Percentiles rank a stretch among this genome's conserved stretches.
Conservation (phyloP, 2,888 invertebrate species). For the Hemaris fuciformis region DNA sequence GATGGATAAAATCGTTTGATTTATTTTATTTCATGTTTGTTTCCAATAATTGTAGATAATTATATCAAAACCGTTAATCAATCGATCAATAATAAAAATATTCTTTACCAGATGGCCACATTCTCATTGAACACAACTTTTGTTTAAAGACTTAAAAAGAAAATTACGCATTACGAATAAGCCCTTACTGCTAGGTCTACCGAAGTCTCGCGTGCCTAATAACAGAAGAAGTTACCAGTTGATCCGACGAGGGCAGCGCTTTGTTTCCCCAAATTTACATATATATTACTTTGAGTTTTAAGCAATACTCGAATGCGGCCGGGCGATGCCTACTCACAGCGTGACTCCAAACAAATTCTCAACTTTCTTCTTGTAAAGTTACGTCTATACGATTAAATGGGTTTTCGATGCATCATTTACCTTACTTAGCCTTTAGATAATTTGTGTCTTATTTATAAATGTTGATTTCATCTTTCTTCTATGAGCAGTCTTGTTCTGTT, state of each 20-base stretch:
- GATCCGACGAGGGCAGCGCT: conserved; percentile 36
- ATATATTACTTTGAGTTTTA: conserved; percentile 62
- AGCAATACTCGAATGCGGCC: conserved; percentile 46
- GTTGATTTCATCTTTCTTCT: background rate
- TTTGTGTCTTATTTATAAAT: background rate
- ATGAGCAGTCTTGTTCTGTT: too few relatives aligned
- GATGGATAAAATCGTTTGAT: too few relatives aligned
- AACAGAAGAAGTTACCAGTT: conserved; percentile 41
- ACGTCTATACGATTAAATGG: background rate
- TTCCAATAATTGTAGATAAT: too few relatives aligned
- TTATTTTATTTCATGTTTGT: too few relatives aligned
- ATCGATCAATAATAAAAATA: too few relatives aligned
- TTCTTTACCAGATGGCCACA: too few relatives aligned
- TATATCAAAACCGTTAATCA: too few relatives aligned
- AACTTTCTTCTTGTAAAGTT: conserved; percentile 5
- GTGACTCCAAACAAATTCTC: conserved; percentile 4
- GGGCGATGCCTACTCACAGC: background rate
- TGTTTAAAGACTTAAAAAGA: too few relatives aligned
- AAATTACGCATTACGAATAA: background rate
- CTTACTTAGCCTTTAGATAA: background rate
- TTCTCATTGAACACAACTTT: too few relatives aligned
- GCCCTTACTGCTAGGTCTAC: conserved; percentile 13
- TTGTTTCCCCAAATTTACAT: conserved; percentile 57
- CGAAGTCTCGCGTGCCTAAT: conserved; percentile 28
- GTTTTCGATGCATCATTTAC: conserved; percentile 1